Base-by-base conservation (phyloP, 2,888 invertebrate genomes). In the Polyommatus icarus region DNA sequence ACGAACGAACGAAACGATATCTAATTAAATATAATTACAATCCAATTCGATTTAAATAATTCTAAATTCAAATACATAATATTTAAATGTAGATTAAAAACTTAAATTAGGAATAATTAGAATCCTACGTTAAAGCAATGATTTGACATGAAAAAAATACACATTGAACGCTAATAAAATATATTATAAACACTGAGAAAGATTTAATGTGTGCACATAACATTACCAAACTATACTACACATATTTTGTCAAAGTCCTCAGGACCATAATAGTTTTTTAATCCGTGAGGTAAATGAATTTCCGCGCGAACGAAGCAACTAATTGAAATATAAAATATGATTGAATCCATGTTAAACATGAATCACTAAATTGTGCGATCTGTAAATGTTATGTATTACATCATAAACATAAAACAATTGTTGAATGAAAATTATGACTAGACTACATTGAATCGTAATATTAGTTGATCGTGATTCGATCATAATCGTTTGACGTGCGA, bases 371-470 rank as follows among this genome's bases (percentile, higher is more conserved):
- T 67, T 67, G 29, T 67, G 32, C 15, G 67, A 67, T 67, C 29
- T 15, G 67, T 67, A 29, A 67, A 32, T 67, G 67, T 67, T 67
- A 67, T 29, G 67, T 29, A 67, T 67, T 67, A 67, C 29, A 67
- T 67, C 67, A 67, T 67, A n/a, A n/a, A n/a, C n/a, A n/a, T n/a
- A n/a, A 67, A 67, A 67, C 29, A 29, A 67, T 67, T 67, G 67
- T 67, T 67, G 29, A 67, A 67, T 67, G 67, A 29, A 67, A 67
- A 29, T 67, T 15, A 29, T 29, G 15, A 67, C 67, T 6, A 29
- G 29, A 67, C 24, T 6, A 67, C 67, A 29, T 67, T 29, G 67
- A 29, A 29, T 29, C 29, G 15, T 67, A n/a, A 67, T 29, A 3
- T 29, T 67, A 24, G 15, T 15, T 12, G 67, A 15, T 67, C 29